Evolutionary conservation across 2,797 vertebrate genomes (phyloP), one percentile per base, ranked within the genome.

Genomic region (Sparus aurata): DNA sequence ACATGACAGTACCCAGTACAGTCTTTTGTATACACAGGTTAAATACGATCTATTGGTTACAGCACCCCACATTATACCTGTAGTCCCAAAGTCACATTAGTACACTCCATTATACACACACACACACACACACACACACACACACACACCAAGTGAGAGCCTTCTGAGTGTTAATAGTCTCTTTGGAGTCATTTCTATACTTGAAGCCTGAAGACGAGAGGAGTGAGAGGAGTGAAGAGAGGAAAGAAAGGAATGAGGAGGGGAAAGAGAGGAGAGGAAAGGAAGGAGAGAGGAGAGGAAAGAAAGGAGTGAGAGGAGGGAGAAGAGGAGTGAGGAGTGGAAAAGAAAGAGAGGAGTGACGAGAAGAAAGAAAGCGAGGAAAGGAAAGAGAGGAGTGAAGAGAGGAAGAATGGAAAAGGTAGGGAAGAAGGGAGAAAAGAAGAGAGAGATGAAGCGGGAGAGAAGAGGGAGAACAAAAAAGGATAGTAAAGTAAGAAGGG

Each of bases 141-240:
- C 45, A 65, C 38, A 41, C 38, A 41, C 38, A 41, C 38, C 38
- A 41, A 10, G 38, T 11, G 8, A 46, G 6, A 27, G 64, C 18
- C 57, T 10, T 23, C 54, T 49, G 55, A 82, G 67, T 75, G 77
- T 81, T 79, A 75, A 75, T 58, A n/a, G 61, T 68, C 73, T 74
- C 69, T 53, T 5, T 3, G 55, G 69, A 69, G 75, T 71, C n/a
- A n/a, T n/a, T n/a, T 72, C 22, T 83, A 84, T 65, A 76, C 88
- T 83, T 78, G 50, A 66, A 80, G 38, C 12, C 79, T 65, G 22
- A 27, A 27, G 64, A 59, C 6, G 23, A 69, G 70, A 77, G 74
- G 63, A 73, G n/a, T n/a, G n/a, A n/a, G n/a, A n/a, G 30, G 30
- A 30, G 30, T 30, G 2, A 50, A 9, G 12, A 12, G 6, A 4